A percentile compares a stretch with the other conserved stretches of the same genome.
Evolutionary conservation across 2,888 invertebrate genomes (phyloP).

Genomic region (Caenorhabditis doughertyi): DNA sequence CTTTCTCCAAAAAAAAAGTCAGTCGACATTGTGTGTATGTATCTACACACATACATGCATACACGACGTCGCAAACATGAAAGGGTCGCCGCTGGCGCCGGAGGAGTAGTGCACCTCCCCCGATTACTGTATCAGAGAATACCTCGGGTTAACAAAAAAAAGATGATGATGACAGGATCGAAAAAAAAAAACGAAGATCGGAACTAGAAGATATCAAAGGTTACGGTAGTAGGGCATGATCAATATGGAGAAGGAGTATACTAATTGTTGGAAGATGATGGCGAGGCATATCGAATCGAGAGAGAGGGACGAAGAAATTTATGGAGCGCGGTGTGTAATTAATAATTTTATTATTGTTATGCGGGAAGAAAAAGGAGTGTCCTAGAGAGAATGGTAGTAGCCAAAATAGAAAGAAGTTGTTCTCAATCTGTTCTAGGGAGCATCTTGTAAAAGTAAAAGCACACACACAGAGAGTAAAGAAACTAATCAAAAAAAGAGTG

Average conservation of each 20-base stretch:
- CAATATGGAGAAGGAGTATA: slow-evolving; percentile 2
- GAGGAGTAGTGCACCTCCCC: slow-evolving; percentile 10
- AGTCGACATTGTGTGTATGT: slow-evolving; percentile 31
- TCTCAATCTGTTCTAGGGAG: no score
- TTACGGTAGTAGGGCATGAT: slow-evolving; percentile 20
- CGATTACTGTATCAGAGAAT: slow-evolving; percentile 47
- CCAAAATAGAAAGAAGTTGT: no score
- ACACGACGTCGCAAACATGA: slow-evolving; percentile 51
- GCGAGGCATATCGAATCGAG: neutral
- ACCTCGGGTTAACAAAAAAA: neutral
- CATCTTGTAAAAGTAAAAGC: no score
- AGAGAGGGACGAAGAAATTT: slow-evolving; percentile 17
- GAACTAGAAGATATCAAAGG: slow-evolving; percentile 6
- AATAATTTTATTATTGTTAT: slow-evolving; percentile 56
- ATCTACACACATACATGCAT: slow-evolving; percentile 33
- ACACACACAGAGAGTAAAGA: neutral
- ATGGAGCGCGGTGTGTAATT: slow-evolving; percentile 46
- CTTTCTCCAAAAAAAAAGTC: slow-evolving; percentile 19
- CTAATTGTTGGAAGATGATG: slow-evolving; percentile 30
- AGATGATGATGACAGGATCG: neutral
- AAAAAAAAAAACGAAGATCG: slow-evolving; percentile 14
- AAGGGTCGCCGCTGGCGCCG: slow-evolving; percentile 56
- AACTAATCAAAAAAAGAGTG: neutral
- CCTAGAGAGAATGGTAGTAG: no score
- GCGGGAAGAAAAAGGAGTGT: slow-evolving; percentile 20